These are phyloP conservation scores for Archips crataeganus DNA, from an alignment of 2,888 invertebrate genomes.

Conservation along the genomic window DNA sequence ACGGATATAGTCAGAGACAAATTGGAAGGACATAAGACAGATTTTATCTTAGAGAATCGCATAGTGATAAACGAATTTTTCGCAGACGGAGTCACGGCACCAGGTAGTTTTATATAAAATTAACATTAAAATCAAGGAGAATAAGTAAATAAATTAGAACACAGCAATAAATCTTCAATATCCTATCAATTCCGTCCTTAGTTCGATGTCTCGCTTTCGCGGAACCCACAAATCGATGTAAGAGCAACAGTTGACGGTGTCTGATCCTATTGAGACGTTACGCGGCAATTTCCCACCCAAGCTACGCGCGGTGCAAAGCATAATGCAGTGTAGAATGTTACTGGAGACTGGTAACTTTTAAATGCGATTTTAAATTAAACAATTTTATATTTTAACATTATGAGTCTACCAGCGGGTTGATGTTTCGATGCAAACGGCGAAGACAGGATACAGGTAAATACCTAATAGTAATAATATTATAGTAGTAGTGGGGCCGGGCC, in stretches of 20 bases:
- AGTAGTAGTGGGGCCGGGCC: too few relatives aligned
- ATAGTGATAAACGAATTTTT: too few relatives aligned
- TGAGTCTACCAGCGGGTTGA: too few relatives aligned
- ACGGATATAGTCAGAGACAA: too few relatives aligned
- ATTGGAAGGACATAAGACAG: too few relatives aligned
- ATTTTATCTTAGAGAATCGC: too few relatives aligned
- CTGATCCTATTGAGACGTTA: conserved; percentile 66
- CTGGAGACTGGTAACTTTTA: conserved; percentile 43
- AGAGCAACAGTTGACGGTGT: conserved; percentile 67
- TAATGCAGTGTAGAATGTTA: conserved; percentile 50
- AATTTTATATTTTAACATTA: background rate
- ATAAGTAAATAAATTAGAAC: background rate
- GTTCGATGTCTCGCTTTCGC: background rate
- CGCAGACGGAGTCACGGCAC: too few relatives aligned
- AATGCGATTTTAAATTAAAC: background rate
- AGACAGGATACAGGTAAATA: too few relatives aligned
- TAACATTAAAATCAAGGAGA: too few relatives aligned
- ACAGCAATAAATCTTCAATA: background rate
- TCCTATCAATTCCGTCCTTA: background rate
- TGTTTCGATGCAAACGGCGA: too few relatives aligned
- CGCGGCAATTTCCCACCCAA: conserved; percentile 63
- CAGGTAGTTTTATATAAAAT: too few relatives aligned
- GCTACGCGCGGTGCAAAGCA: conserved; percentile 54
- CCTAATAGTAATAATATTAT: too few relatives aligned
- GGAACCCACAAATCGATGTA: conserved; percentile 52